Evolutionary conservation across 1,140 invertebrate genomes (phyloP).

Genomic region (Zaprionus vittiger): DNA sequence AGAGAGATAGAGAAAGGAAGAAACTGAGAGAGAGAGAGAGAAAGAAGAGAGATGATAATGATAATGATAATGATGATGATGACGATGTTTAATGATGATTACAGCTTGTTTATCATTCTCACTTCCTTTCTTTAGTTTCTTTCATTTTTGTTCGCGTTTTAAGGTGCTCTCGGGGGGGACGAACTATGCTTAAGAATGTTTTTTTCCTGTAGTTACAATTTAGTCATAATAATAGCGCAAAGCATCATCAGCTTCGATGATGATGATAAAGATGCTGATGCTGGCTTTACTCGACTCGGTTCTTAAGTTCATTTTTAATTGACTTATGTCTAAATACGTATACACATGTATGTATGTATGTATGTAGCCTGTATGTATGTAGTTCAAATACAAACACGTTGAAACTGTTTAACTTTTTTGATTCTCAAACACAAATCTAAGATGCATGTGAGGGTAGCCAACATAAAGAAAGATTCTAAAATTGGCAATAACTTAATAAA

Average conservation of each 20-base stretch:
- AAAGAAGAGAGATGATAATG: neutral
- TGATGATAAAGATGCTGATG: neutral
- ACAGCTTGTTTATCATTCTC: slow-evolving; percentile 17
- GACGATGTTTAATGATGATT: slow-evolving; percentile 2
- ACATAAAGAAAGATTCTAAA: too few relatives aligned
- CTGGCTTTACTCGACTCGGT: slow-evolving; percentile 22
- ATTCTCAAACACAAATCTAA: neutral
- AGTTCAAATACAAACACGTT: slow-evolving; percentile 36
- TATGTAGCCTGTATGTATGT: slow-evolving; percentile 32
- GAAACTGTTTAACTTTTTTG: slow-evolving; percentile 3
- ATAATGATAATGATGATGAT: neutral
- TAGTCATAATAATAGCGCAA: slow-evolving; percentile 49
- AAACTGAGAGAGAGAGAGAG: neutral
- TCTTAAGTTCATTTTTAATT: slow-evolving; percentile 30
- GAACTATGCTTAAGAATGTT: slow-evolving; percentile 50
- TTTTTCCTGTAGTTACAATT: slow-evolving; percentile 66
- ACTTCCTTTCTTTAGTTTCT: slow-evolving; percentile 2
- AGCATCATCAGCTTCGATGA: neutral
- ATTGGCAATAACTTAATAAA: too few relatives aligned
- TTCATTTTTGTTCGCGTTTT: slow-evolving; percentile 14
- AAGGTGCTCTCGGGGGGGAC: slow-evolving; percentile 20
- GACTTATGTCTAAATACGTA: slow-evolving; percentile 19
- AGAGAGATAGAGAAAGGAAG: slow-evolving; percentile 16
- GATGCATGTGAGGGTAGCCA: too few relatives aligned
- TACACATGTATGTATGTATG: slow-evolving; percentile 25